Conservation (phyloP, 2,797 vertebrate species). For the Alauda arvensis region DNA sequence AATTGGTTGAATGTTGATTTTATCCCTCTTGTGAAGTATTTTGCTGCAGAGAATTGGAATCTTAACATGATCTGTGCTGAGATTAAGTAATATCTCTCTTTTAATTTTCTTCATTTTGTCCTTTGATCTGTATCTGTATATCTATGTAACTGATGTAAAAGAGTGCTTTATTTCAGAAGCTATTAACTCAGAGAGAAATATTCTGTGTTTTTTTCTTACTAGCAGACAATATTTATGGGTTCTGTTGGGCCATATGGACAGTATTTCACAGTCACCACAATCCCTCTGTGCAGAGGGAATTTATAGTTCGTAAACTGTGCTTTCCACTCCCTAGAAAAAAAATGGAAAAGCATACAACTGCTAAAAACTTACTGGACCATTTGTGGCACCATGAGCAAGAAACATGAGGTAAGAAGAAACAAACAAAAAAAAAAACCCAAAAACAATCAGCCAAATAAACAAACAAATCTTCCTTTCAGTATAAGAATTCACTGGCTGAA, state of each 20-base stretch:
- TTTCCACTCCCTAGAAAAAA: neutral
- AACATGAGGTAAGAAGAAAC: neutral
- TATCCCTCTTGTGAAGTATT: neutral
- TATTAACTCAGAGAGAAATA: neutral
- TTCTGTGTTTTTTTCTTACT: neutral
- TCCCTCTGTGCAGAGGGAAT: neutral
- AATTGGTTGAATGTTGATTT: slow-evolving; percentile 2
- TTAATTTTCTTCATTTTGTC: neutral
- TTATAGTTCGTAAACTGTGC: neutral
- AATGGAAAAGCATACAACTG: neutral
- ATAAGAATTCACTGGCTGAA: neutral
- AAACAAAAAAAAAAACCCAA: neutral
- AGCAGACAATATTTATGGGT: neutral
- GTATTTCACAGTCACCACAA: neutral
- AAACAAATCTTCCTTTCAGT: neutral
- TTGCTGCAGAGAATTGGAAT: neutral
- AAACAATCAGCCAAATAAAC: neutral
- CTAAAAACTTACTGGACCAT: neutral
- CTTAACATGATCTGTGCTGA: neutral
- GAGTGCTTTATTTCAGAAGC: neutral
- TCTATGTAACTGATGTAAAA: neutral
- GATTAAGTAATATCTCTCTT: neutral
- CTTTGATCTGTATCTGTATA: neutral
- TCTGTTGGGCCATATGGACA: neutral
- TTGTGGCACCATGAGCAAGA: neutral